Conservation (phyloP, 2,113 vertebrate genomes). For the Eurystomus gularis region DNA sequence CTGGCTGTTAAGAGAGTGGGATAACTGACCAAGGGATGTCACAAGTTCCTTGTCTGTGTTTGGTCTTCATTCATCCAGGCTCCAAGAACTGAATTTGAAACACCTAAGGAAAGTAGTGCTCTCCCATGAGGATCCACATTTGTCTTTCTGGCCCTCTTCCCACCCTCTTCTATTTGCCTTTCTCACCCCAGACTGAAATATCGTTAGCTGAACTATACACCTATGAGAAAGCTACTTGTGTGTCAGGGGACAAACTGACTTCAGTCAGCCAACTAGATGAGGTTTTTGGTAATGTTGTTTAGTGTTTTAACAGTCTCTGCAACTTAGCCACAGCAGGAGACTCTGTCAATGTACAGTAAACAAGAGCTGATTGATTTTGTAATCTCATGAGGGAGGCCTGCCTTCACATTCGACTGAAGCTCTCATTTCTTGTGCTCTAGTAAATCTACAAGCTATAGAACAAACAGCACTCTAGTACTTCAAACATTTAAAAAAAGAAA, state of each 20-base stretch:
- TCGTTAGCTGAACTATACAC: background rate
- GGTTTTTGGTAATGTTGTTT: conserved; percentile 5
- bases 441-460: conserved; percentile 31
- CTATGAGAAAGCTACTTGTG: background rate
- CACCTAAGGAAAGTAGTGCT: background rate
- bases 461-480: conserved; percentile 17
- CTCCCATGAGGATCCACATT: background rate
- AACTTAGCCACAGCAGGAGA: conserved; percentile 32
- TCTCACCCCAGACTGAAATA: background rate
- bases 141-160: background rate
- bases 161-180: accelerated
- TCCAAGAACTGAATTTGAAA: background rate
- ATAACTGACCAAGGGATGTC: background rate
- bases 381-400: conserved; percentile 50
- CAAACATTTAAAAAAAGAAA: conserved; percentile 32
- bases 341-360: conserved; percentile 32
- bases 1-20: background rate
- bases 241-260: background rate
- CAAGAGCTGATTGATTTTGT: conserved; percentile 73
- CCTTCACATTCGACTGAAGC: conserved; percentile 51
- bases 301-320: conserved; percentile 36
- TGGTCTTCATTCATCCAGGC: background rate
- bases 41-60: background rate
- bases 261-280: background rate
- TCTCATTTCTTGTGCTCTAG: conserved; percentile 67